Evolutionary conservation across 2,888 invertebrate genomes (phyloP), one percentile per base, ranked within the genome.

Genomic region (Drosophila subsilvestris): DNA sequence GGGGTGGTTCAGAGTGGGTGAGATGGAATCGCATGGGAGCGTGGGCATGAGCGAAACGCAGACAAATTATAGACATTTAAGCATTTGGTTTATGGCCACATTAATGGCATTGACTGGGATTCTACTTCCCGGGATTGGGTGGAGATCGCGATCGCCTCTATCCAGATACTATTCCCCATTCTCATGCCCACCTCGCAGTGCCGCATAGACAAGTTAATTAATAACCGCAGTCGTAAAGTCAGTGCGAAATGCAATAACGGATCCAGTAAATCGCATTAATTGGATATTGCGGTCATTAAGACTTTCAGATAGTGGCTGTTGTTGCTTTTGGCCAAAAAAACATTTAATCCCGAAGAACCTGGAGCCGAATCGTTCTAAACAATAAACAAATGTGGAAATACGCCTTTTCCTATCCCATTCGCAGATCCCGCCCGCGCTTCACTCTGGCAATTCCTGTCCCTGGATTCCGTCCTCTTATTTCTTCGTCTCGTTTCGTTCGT

Each of bases 371-470:
- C 66, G 62, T 47, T 67, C 63, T 77, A 1, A 58, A 50, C 59
- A 81, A 82, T 80, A 80, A 82, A 82, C 80, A 82, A 82, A 75
- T 67, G 58, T 55, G 63, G 32, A 71, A 77, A 79, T 85, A 63
- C 69, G 82, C 65, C 70, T 53, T 60, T 37, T 43, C 37, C 37
- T 12, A 32, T 32, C 14, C 37, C 37, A 37, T 14, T 14, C 49
- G 6, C 18, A 32, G 18, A 43, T 20, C 50, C 51, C 25, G 22
- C n/a, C n/a, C n/a, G n/a, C 20, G 27, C 49, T 25, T 3, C 29
- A 20, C n/a, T 17, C 37, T 7, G 14, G 14, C 37, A 7, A 37
- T 45, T 47, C 42, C 27, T 48, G 20, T 53, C 47, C 25, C 37
- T 29, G 22, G 27, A 22, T 43, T 43, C 32, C 43, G 37, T 29